Conservation (phyloP, 2,797 vertebrate species). For the Halcyon smyrnensis region DNA sequence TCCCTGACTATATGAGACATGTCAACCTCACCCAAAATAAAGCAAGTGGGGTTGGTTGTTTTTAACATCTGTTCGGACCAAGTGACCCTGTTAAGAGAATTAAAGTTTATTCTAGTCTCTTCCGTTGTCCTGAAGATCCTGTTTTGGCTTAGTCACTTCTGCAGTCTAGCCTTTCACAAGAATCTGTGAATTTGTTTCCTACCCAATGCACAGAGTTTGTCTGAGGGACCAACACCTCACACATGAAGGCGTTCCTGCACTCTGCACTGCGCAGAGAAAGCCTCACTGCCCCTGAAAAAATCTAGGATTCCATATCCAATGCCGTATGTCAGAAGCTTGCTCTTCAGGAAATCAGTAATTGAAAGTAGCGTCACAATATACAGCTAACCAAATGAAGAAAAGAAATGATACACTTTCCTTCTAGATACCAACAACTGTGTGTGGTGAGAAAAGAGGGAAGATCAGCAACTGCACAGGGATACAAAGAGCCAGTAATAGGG, state of each 20-base stretch:
- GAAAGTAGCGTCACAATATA: neutral
- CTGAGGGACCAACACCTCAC: neutral
- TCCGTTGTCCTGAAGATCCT: neutral
- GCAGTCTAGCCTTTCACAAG: neutral
- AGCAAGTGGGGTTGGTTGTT: neutral
- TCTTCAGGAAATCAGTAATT: neutral
- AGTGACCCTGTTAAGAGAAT: neutral
- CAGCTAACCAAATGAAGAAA: neutral
- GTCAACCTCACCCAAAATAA: neutral
- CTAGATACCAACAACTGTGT: neutral
- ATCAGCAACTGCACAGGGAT: neutral
- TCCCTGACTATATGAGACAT: neutral
- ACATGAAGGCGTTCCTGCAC: neutral
- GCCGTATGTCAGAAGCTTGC: neutral
- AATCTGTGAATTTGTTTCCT: neutral
- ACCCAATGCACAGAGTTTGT: accelerated
- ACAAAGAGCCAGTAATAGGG: neutral
- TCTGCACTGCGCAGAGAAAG: neutral
- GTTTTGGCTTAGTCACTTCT: neutral
- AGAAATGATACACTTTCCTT: neutral
- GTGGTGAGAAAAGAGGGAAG: neutral
- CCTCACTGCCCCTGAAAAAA: accelerated
- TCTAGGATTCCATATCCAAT: neutral
- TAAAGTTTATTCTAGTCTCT: neutral
- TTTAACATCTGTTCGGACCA: neutral